These are phyloP conservation scores for Fragum fragum DNA, from an alignment of 2,888 invertebrate species.

Conservation along the genomic window DNA sequence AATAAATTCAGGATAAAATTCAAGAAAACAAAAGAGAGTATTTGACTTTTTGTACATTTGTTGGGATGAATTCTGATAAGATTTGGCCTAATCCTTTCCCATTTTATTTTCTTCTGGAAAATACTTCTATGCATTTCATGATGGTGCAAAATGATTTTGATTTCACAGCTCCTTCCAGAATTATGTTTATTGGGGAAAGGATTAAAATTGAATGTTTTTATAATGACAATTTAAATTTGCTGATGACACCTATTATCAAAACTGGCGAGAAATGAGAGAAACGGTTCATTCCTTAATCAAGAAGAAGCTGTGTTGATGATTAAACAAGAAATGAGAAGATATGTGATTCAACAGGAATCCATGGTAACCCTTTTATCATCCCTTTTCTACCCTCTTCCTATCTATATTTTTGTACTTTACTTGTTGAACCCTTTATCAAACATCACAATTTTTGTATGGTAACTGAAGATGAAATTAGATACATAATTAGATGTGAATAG, in stretches of 20 bases:
- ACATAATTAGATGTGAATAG: no score
- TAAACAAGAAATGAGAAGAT: constrained; percentile 13
- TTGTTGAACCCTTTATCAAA: background rate
- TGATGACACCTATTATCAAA: no score
- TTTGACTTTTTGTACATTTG: background rate
- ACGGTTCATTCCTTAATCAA: background rate
- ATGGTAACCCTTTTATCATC: constrained; percentile 29
- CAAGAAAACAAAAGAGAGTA: no score
- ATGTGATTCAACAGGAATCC: constrained; percentile 14
- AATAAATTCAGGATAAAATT: background rate
- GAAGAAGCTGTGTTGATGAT: constrained; percentile 17
- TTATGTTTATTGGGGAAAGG: no score
- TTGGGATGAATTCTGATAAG: background rate
- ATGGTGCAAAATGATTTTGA: no score
- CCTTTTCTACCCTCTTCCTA: constrained; percentile 8
- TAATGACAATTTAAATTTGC: no score
- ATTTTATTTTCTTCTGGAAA: no score
- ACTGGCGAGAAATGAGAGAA: no score
- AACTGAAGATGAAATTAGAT: no score
- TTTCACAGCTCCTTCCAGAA: no score
- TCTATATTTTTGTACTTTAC: background rate
- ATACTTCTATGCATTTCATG: no score
- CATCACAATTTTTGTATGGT: background rate
- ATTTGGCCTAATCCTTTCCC: background rate
- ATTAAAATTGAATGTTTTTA: no score